Conservation (phyloP, 2,113 vertebrate genomes). For the Nothocercus julius region DNA sequence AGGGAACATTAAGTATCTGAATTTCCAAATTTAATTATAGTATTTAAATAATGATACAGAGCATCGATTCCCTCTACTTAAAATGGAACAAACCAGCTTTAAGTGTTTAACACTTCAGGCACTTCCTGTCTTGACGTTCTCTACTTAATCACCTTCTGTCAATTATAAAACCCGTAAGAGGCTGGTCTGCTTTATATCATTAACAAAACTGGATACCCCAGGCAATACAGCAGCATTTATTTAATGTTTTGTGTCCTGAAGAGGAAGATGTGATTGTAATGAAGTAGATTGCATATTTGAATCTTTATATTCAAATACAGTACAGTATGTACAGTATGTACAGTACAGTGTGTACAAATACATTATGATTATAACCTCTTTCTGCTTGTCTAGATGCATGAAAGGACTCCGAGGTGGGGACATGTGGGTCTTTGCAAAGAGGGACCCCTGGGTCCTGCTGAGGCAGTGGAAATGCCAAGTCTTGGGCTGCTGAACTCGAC, state of each 20-base stretch:
- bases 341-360: too few relatives aligned
- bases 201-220: neutral
- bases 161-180: constrained; percentile 59
- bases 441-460: neutral
- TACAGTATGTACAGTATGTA: too few relatives aligned
- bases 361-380: neutral
- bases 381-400: neutral
- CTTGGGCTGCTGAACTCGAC: neutral
- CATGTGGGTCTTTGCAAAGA: fast-evolving
- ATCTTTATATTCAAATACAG: neutral
- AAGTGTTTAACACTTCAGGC: constrained; percentile 59
- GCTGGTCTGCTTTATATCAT: neutral
- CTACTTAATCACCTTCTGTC: constrained; percentile 51
- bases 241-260: constrained; percentile 7
- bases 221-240: constrained; percentile 10
- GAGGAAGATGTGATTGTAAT: constrained; percentile 25
- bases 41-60: constrained; percentile 63
- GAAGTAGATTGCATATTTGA: neutral
- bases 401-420: neutral
- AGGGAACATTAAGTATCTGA: constrained; percentile 52
- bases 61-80: constrained; percentile 58
- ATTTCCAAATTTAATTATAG: constrained; percentile 60
- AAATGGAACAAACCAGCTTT: constrained; percentile 44
- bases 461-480: fast-evolving
- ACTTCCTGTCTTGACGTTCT: constrained; percentile 23